These are phyloP conservation scores for Cryptotermes secundus DNA, from an alignment of 1,140 invertebrate species.

Conservation along the genomic window DNA sequence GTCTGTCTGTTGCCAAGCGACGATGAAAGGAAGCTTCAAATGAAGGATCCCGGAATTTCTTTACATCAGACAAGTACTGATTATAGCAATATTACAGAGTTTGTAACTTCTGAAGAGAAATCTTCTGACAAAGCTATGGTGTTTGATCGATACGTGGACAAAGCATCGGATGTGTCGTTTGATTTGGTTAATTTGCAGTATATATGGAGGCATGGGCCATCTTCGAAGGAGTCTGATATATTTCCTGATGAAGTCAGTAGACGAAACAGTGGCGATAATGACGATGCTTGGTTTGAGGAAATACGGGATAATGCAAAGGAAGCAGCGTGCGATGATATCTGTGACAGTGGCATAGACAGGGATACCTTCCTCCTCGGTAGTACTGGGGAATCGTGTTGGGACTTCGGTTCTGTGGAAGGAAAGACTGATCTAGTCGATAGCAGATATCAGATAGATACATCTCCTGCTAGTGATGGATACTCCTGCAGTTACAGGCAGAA, in stretches of 20 bases:
- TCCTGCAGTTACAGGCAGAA: background rate
- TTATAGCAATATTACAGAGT: background rate
- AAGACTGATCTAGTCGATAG: background rate
- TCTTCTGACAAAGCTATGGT: constrained; percentile 26
- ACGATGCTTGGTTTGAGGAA: constrained; percentile 35
- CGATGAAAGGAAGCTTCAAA: constrained; percentile 48
- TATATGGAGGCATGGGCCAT: background rate
- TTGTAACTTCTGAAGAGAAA: background rate
- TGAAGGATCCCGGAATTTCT: constrained; percentile 33
- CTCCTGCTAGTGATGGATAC: background rate
- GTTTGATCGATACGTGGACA: background rate
- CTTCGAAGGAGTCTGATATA: background rate
- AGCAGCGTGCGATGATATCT: background rate
- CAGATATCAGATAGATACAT: background rate
- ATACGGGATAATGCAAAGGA: background rate
- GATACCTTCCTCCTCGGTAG: background rate
- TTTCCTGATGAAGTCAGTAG: background rate
- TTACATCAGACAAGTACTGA: background rate
- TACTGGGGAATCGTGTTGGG: background rate
- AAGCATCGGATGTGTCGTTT: background rate
- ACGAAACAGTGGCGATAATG: background rate
- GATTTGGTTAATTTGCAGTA: background rate
- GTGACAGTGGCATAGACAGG: background rate
- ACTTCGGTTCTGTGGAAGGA: background rate
- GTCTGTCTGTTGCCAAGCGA: constrained; percentile 51